Percentiles rank a stretch among this genome's conserved stretches.
These are phyloP conservation scores for Drosophila lini DNA, from an alignment of 1,140 invertebrate species.

Conservation along the genomic window DNA sequence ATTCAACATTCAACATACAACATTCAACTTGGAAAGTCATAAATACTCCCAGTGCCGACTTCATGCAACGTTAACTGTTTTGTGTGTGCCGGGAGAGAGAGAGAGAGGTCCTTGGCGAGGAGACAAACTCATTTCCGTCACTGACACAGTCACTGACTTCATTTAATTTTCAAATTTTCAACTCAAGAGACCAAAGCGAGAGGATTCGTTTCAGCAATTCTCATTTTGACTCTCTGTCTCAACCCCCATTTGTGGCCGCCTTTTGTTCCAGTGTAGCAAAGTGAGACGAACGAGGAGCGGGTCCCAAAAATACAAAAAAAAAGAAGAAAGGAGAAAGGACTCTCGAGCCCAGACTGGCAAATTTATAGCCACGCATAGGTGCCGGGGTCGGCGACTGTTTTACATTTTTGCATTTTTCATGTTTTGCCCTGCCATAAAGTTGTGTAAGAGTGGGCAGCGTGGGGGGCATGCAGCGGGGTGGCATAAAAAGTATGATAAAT, in stretches of 20 bases:
- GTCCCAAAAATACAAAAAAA: slow-evolving; percentile 7
- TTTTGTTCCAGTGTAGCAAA: slow-evolving; percentile 75
- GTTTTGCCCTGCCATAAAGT: slow-evolving; percentile 69
- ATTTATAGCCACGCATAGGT: slow-evolving; percentile 66
- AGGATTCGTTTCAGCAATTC: slow-evolving; percentile 56
- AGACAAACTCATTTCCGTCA: slow-evolving; percentile 77
- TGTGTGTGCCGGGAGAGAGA: slow-evolving; percentile 14
- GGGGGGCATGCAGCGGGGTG: neutral
- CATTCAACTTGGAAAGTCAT: slow-evolving; percentile 74
- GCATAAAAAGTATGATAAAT: slow-evolving; percentile 75
- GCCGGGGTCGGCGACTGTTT: slow-evolving; percentile 59
- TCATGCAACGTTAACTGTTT: slow-evolving; percentile 73
- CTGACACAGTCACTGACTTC: slow-evolving; percentile 76
- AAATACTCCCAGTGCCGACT: slow-evolving; percentile 68
- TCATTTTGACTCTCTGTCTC: slow-evolving; percentile 12
- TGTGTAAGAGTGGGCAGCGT: slow-evolving; percentile 9
- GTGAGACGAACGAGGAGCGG: slow-evolving; percentile 54
- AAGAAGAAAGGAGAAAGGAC: neutral
- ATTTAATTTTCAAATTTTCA: slow-evolving; percentile 79
- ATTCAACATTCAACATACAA: slow-evolving; percentile 68
- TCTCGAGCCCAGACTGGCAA: slow-evolving; percentile 38
- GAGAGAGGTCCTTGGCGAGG: slow-evolving; percentile 29
- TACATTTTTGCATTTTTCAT: slow-evolving; percentile 77
- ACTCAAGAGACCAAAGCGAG: slow-evolving; percentile 77
- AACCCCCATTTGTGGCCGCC: slow-evolving; percentile 4